Percentiles rank a stretch among this genome's conserved stretches.
Conservation (phyloP, 2,888 invertebrate genomes). For the Philopedon plagiatum region DNA sequence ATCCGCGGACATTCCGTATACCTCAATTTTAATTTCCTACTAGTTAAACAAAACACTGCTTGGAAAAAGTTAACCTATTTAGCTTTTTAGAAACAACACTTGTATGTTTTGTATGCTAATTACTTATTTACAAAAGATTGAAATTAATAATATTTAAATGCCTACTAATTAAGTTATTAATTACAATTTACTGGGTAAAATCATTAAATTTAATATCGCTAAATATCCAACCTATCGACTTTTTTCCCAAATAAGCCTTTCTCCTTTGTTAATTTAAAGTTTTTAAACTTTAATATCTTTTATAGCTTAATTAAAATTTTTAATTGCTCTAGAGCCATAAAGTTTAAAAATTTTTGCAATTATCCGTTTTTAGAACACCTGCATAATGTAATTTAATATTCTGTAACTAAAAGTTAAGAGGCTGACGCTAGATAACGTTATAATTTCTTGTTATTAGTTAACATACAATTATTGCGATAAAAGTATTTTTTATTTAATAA, state of each 20-base stretch:
- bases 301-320: slow-evolving; percentile 43
- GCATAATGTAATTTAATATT: slow-evolving; percentile 13
- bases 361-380: slow-evolving; percentile 32
- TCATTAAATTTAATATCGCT: background rate
- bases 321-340: slow-evolving; percentile 34
- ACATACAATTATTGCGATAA: too few relatives aligned
- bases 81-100: too few relatives aligned
- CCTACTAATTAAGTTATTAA: background rate
- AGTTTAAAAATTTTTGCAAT: slow-evolving; percentile 30
- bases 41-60: too few relatives aligned
- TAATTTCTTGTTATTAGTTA: too few relatives aligned
- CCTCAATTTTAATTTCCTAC: too few relatives aligned
- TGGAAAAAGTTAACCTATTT: too few relatives aligned
- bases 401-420: background rate
- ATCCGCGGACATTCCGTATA: too few relatives aligned
- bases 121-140: too few relatives aligned
- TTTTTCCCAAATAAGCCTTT: background rate
- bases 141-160: background rate
- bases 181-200: background rate
- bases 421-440: background rate
- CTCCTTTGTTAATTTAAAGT: too few relatives aligned
- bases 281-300: slow-evolving; percentile 30
- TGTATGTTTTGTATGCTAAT: too few relatives aligned
- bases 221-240: background rate
- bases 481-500: too few relatives aligned